Percentiles rank a stretch among this genome's conserved stretches.
Evolutionary conservation across 2,888 invertebrate genomes (phyloP).

Genomic region (Phasia obesa): DNA sequence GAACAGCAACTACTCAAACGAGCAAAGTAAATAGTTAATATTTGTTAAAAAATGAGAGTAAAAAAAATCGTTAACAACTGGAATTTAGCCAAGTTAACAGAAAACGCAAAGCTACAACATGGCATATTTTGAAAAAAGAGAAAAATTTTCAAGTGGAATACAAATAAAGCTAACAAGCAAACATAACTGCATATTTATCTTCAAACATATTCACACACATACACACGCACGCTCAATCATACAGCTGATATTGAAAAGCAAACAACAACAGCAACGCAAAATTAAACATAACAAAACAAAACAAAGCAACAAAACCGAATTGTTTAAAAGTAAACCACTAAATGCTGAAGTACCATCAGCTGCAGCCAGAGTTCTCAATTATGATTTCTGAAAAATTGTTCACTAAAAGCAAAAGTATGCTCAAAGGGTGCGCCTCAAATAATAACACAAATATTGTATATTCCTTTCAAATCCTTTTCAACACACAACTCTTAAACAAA

Average conservation of each 20-base stretch:
- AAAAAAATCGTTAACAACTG: constrained; percentile 53
- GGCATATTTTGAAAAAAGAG: constrained; percentile 18
- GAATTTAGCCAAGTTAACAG: constrained; percentile 68
- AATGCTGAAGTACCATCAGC: constrained; percentile 42
- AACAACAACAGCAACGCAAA: neutral
- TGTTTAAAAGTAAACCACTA: constrained; percentile 37
- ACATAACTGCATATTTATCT: constrained; percentile 27
- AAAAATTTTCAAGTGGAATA: constrained; percentile 50
- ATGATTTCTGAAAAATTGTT: neutral
- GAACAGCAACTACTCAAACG: constrained; percentile 24
- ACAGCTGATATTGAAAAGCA: constrained; percentile 5
- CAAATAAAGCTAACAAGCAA: constrained; percentile 72
- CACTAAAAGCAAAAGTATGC: neutral
- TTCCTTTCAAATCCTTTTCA: too few species aligned
- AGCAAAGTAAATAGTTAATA: constrained; percentile 60
- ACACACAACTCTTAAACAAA: too few species aligned
- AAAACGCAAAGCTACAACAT: constrained; percentile 29
- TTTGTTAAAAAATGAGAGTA: constrained; percentile 59
- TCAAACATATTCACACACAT: neutral
- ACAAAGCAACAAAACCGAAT: constrained; percentile 2
- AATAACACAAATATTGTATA: too few species aligned
- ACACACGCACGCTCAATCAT: neutral
- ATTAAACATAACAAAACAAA: too few species aligned
- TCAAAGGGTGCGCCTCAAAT: too few species aligned
- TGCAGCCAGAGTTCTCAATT: constrained; percentile 23